A percentile compares a stretch with the other conserved stretches of the same genome.
These are phyloP conservation scores for Sebastes wilsoni DNA, from an alignment of 2,797 vertebrate species.

Conservation along the genomic window DNA sequence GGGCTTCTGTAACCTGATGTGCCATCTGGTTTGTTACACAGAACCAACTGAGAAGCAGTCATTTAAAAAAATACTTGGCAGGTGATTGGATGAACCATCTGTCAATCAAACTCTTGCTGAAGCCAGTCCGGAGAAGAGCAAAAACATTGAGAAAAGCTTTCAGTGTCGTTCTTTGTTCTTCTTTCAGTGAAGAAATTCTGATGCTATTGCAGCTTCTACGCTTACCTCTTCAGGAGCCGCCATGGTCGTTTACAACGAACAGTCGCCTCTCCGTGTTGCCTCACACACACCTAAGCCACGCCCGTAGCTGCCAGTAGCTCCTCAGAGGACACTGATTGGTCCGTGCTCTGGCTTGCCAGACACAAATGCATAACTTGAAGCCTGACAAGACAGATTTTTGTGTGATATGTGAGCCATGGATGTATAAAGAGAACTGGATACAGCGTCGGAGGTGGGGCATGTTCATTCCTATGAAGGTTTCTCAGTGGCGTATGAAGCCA, in stretches of 20 bases:
- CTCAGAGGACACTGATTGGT: background rate
- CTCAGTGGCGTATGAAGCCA: too few species aligned
- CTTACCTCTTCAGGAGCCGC: background rate
- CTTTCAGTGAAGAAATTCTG: background rate
- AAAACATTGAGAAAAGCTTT: background rate
- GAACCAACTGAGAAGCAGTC: too few species aligned
- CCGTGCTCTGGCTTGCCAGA: background rate
- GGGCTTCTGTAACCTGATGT: too few species aligned
- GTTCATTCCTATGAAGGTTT: too few species aligned
- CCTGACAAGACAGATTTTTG: background rate
- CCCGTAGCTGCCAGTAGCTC: too few species aligned
- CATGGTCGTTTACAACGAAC: too few species aligned
- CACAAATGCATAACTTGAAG: background rate
- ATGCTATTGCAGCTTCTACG: background rate
- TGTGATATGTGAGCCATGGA: background rate
- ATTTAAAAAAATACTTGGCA: background rate
- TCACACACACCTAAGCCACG: too few species aligned
- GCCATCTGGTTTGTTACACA: too few species aligned
- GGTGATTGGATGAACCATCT: accelerated
- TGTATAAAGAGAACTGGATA: too few species aligned
- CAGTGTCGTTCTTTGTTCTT: background rate
- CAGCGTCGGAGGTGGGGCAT: too few species aligned
- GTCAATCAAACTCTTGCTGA: background rate
- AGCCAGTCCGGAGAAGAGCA: background rate
- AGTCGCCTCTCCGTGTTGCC: too few species aligned